phyloP scores from a whole-genome alignment of 2,113 vertebrate genomes.

The Trachemys scripta region DNA sequence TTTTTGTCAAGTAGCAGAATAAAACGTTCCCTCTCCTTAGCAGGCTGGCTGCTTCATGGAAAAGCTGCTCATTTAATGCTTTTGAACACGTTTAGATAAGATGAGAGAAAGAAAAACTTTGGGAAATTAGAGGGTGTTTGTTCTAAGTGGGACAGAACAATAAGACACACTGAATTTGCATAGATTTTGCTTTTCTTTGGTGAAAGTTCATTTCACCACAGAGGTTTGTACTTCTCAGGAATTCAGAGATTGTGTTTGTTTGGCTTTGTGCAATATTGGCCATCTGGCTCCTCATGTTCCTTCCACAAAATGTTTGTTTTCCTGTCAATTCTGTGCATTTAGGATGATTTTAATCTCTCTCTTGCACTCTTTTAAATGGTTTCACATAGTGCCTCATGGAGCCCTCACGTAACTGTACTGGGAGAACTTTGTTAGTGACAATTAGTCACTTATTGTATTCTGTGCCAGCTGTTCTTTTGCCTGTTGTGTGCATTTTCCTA shows the following conservation, averaged over 20 bases:
- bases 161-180: constrained; percentile 47
- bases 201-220: constrained; percentile 57
- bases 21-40: constrained; percentile 29
- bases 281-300: constrained; percentile 62
- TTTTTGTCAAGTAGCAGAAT: neutral
- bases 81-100: constrained; percentile 33
- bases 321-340: constrained; percentile 63
- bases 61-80: constrained; percentile 33
- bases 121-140: constrained; percentile 58
- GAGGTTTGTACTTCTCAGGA: constrained; percentile 52
- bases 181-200: constrained; percentile 47
- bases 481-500: constrained; percentile 66
- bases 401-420: neutral
- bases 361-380: constrained; percentile 66
- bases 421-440: constrained; percentile 61
- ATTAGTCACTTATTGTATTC: constrained; percentile 73
- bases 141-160: constrained; percentile 54
- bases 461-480: constrained; percentile 72
- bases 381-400: constrained; percentile 62
- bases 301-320: constrained; percentile 68
- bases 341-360: constrained; percentile 68
- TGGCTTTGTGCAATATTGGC: constrained; percentile 58
- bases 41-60: constrained; percentile 5
- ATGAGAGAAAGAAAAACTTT: constrained; percentile 30
- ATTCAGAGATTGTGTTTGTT: constrained; percentile 59